phyloP scores from a whole-genome alignment of 92 coral and sea anemone species.

The Umimayanthus chanpuru region DNA sequence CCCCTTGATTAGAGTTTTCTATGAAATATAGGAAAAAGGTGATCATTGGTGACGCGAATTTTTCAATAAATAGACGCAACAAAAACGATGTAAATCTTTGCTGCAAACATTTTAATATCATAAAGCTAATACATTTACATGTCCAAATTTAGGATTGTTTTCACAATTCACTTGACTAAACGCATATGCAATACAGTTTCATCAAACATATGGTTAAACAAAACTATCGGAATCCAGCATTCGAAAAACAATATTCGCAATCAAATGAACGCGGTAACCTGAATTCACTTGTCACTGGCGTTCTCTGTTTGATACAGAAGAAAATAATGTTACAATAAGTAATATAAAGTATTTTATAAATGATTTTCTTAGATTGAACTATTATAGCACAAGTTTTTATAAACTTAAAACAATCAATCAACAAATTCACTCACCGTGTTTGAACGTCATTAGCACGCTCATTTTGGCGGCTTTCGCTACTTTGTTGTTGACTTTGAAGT shows the following conservation, averaged over 20 bases:
- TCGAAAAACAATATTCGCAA: conserved; percentile 67
- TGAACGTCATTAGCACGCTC: conserved; percentile 61
- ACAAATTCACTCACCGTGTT: conserved; percentile 71
- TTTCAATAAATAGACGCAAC: conserved; percentile 60
- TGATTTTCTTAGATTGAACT: conserved; percentile 63
- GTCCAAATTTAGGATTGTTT: conserved; percentile 59
- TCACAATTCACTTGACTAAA: conserved; percentile 61
- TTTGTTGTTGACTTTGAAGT: conserved; percentile 71
- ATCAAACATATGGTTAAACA: conserved; percentile 65
- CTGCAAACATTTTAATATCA: conserved; percentile 64
- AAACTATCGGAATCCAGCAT: conserved; percentile 66
- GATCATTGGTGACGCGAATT: conserved; percentile 66
- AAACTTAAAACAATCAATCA: conserved; percentile 70
- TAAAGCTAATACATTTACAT: conserved; percentile 62
- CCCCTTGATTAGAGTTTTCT: conserved; percentile 69
- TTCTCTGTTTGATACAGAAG: conserved; percentile 73
- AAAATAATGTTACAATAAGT: conserved; percentile 69
- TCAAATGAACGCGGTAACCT: conserved; percentile 67
- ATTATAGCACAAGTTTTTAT: conserved; percentile 63
- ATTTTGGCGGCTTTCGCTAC: conserved; percentile 69
- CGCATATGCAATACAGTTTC: conserved; percentile 61
- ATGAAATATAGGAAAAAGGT: conserved; percentile 67
- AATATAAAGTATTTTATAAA: conserved; percentile 58
- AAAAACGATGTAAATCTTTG: conserved; percentile 61
- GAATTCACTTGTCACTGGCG: conserved; percentile 67